Percentiles rank a stretch among this genome's conserved stretches.
These are phyloP conservation scores for Cactoblastis cactorum DNA, from an alignment of 2,888 invertebrate genomes.

Conservation along the genomic window DNA sequence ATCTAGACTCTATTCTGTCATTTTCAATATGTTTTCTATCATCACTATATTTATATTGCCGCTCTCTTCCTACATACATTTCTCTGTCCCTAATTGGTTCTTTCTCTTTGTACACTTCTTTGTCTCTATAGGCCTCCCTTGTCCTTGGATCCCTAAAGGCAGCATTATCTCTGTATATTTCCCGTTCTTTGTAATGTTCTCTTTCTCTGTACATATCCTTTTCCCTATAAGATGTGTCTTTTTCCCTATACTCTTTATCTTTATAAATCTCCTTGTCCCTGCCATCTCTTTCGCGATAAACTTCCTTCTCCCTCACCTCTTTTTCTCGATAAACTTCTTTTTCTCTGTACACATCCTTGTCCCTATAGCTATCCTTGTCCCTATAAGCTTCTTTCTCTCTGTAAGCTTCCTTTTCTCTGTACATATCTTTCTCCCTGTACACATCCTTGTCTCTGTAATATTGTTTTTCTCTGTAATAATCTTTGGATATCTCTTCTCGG, in stretches of 20 bases:
- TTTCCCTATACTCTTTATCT: conserved; percentile 54
- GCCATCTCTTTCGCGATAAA: conserved; percentile 35
- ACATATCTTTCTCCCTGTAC: conserved; percentile 41
- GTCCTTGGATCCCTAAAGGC: conserved; percentile 41
- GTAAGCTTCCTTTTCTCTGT: conserved; percentile 38
- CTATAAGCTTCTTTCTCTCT: conserved; percentile 31
- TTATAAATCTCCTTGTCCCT: conserved; percentile 46
- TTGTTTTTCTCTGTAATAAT: conserved; percentile 70
- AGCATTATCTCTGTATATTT: conserved; percentile 50
- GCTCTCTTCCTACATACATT: conserved; percentile 53
- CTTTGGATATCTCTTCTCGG: conserved; percentile 67
- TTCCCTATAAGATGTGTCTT: conserved; percentile 21
- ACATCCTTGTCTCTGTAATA: conserved; percentile 58
- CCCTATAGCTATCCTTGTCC: conserved; percentile 47
- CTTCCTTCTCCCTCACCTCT: conserved; percentile 42
- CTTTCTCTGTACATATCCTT: conserved; percentile 39
- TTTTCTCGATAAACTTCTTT: conserved; percentile 32
- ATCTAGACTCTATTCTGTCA: conserved; percentile 64
- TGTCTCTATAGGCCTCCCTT: conserved; percentile 59
- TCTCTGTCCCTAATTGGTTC: conserved; percentile 61
- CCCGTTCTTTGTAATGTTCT: conserved; percentile 50
- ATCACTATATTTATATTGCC: conserved; percentile 62
- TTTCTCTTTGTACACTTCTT: conserved; percentile 61
- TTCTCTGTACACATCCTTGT: conserved; percentile 29
- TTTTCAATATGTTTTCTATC: conserved; percentile 59